A percentile compares a stretch with the other conserved stretches of the same genome.
Evolutionary conservation across 2,888 invertebrate genomes (phyloP).

Genomic region (Osmoderma eremita): DNA sequence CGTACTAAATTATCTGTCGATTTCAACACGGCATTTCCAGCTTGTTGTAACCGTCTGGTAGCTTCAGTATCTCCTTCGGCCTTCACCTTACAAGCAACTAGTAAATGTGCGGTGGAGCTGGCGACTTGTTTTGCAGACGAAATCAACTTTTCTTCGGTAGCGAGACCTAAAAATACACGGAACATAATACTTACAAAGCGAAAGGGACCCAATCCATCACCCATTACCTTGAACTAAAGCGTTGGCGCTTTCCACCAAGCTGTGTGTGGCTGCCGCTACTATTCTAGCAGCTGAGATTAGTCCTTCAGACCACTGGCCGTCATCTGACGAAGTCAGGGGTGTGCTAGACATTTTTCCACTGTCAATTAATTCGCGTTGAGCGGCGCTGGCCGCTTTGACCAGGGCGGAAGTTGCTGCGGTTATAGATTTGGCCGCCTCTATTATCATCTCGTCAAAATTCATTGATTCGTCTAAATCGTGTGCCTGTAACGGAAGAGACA

Average conservation of each 20-base stretch:
- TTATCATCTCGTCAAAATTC: slow-evolving; percentile 99
- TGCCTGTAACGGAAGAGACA: slow-evolving; percentile 54
- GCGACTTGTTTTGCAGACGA: slow-evolving; percentile 97
- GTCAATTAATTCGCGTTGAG: slow-evolving; percentile 94
- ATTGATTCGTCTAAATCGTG: slow-evolving; percentile 92
- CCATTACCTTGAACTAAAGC: slow-evolving; percentile 85
- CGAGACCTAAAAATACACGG: slow-evolving; percentile 63
- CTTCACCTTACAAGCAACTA: slow-evolving; percentile 98
- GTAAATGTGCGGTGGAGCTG: slow-evolving; percentile 94
- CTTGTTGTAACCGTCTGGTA: slow-evolving; percentile 89
- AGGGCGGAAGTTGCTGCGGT: slow-evolving; percentile 97
- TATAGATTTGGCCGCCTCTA: slow-evolving; percentile 97
- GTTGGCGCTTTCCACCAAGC: slow-evolving; percentile 97
- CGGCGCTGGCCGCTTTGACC: slow-evolving; percentile 95
- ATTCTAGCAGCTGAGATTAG: slow-evolving; percentile 93
- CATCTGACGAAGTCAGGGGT: slow-evolving; percentile 87
- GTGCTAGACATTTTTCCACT: slow-evolving; percentile 88
- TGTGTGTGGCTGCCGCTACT: slow-evolving; percentile 97
- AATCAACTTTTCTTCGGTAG: slow-evolving; percentile 94
- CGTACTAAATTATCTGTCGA: slow-evolving; percentile 97
- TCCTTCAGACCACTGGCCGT: slow-evolving; percentile 98
- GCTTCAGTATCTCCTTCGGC: slow-evolving; percentile 96
- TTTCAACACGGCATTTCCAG: slow-evolving; percentile 96
- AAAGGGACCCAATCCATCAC: not conserved
- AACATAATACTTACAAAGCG: not conserved